These are phyloP conservation scores for Glyptemys insculpta DNA, from an alignment of 2,797 vertebrate species.

Conservation along the genomic window DNA sequence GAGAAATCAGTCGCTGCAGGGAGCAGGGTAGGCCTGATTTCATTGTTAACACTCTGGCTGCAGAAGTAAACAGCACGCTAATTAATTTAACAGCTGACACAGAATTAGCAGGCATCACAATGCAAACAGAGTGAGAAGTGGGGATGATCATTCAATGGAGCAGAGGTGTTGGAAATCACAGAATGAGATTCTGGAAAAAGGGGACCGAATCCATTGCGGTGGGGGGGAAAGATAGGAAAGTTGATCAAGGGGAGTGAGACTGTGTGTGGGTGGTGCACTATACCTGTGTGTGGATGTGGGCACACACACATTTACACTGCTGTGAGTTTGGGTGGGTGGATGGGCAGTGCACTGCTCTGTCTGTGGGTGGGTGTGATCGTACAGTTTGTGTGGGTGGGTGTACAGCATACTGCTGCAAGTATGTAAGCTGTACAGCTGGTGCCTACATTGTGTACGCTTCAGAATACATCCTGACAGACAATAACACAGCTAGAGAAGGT, in stretches of 20 bases:
- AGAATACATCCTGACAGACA: background rate
- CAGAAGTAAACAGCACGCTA: background rate
- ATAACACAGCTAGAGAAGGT: background rate
- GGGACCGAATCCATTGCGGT: background rate
- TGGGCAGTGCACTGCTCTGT: background rate
- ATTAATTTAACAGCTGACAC: background rate
- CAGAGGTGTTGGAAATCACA: background rate
- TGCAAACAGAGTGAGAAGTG: background rate
- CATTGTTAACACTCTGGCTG: background rate
- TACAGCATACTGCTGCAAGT: background rate
- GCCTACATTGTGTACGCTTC: background rate
- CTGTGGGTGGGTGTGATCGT: background rate
- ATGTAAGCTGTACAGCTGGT: background rate
- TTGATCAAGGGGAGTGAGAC: background rate
- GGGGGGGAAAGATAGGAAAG: background rate
- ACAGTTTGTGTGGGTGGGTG: background rate
- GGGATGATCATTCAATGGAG: background rate
- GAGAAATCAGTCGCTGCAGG: background rate
- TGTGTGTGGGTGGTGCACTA: background rate
- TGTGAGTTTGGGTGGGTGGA: background rate
- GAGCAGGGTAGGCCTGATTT: background rate
- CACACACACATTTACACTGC: background rate
- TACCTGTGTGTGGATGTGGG: background rate
- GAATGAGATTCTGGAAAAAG: background rate
- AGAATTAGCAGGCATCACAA: background rate